A percentile compares a stretch with the other conserved stretches of the same genome.
phyloP scores from a whole-genome alignment of 2,888 invertebrate species.

The Ametastegia equiseti region DNA sequence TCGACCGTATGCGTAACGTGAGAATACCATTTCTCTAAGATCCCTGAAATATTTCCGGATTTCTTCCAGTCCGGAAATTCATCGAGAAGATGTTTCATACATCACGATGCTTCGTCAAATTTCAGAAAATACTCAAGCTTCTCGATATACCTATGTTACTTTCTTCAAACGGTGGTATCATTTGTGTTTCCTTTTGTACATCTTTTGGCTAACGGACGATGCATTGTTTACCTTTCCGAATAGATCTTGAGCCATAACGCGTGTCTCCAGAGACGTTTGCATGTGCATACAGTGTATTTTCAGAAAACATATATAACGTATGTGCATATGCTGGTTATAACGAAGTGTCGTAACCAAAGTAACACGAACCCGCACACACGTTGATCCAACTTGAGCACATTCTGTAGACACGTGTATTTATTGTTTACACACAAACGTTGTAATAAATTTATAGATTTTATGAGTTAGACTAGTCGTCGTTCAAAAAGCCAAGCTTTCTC shows the following conservation, averaged over 20 bases:
- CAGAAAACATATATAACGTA: background rate
- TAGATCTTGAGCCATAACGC: background rate
- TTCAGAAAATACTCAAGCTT: background rate
- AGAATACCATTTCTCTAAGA: background rate
- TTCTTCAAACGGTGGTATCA: background rate
- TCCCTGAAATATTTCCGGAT: background rate
- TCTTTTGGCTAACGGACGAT: background rate
- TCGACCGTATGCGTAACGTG: background rate
- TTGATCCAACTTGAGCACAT: background rate
- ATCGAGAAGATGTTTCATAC: background rate
- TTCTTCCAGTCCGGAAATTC: background rate
- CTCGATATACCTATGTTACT: background rate
- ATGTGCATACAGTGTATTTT: background rate
- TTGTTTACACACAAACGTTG: background rate
- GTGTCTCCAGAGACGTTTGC: background rate
- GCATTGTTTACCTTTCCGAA: background rate
- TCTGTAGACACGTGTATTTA: background rate
- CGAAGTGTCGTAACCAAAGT: background rate
- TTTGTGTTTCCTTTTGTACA: background rate
- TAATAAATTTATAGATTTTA: slow-evolving; percentile 21
- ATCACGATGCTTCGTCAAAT: background rate
- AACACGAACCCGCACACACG: too few relatives aligned
- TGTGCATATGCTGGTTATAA: background rate
- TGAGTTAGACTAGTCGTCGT: background rate
- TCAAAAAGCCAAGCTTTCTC: background rate